Evolutionary conservation across 2,113 vertebrate species (phyloP), one percentile per base, ranked within the genome.

Genomic region (Alouatta palliata): DNA sequence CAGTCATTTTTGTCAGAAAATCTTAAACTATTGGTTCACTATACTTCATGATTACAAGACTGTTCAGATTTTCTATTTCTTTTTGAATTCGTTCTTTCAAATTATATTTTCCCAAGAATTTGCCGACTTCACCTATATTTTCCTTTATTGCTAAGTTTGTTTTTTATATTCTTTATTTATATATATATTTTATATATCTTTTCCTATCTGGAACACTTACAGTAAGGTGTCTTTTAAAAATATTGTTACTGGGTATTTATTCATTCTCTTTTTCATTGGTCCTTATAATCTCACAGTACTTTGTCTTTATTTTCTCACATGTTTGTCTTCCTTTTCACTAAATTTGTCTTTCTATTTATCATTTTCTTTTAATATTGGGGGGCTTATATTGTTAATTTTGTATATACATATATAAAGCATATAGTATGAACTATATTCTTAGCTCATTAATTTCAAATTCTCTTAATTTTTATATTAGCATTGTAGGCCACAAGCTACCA

Each of bases 41-140:
- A 68, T 84, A 30, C 21, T 85, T n/a, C 49, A 47, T 84, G 70
- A 47, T 52, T 68, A n/a, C 64, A 90, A 49, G n/a, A 43, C 35
- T 86, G 10, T 37, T 58, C 58, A 71, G 27, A 23, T 32, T 77
- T 83, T 68, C 40, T 61, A 47, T 47, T 84, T 90, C 45, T 77
- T 40, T 49, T 95, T 90, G 16, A 68, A 85, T 77, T 90, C 0
- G 21, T 77, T 92, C n/a, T 68, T 89, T 91, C 58, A 83, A 83
- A 20, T 82, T 91, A 13, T 27, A 47, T 88, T 88, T 91, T 91
- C 49, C 49, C 52, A 43, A 70, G 40, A 91, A 94, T 87, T 88
- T 87, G 8, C 12, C 32, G 13, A 49, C 80, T 54, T 87, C 16
- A 61, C 68, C 16, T 91, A 10, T 12, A n/a, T 91, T 91, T 91